Conservation (phyloP, 2,113 vertebrate species). For the Delphinapterus leucas region DNA sequence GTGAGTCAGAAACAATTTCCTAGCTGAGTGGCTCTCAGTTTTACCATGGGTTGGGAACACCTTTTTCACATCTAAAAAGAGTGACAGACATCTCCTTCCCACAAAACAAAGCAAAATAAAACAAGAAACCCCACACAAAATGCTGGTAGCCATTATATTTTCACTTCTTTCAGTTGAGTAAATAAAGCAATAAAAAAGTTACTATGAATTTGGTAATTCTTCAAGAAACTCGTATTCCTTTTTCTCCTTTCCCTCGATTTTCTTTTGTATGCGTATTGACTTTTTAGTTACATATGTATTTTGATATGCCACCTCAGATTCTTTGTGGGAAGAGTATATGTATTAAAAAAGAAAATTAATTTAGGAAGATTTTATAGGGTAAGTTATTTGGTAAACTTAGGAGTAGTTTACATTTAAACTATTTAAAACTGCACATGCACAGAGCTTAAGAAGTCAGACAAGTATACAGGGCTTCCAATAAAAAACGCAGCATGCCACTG, state of each 20-base stretch:
- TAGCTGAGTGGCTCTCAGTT: not conserved
- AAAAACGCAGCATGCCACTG: not conserved
- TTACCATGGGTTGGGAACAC: not conserved
- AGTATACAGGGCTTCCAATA: not conserved
- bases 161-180: not conserved
- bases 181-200: not conserved
- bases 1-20: constrained; percentile 55
- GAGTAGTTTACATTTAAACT: not conserved
- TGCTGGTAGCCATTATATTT: not conserved
- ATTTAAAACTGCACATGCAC: not conserved
- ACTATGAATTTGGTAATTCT: not conserved
- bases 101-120: not conserved
- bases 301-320: not conserved
- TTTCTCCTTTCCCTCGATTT: not conserved
- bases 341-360: constrained; percentile 9
- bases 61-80: not conserved
- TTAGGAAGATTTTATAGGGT: not conserved
- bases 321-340: not conserved
- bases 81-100: not conserved
- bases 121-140: not conserved
- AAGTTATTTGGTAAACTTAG: not conserved
- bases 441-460: not conserved
- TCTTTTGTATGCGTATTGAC: not conserved
- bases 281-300: not conserved
- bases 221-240: not conserved